A percentile compares a stretch with the other conserved stretches of the same genome.
These are phyloP conservation scores for Muricea muricata DNA, from an alignment of 92 coral and sea anemone genomes.

Conservation along the genomic window DNA sequence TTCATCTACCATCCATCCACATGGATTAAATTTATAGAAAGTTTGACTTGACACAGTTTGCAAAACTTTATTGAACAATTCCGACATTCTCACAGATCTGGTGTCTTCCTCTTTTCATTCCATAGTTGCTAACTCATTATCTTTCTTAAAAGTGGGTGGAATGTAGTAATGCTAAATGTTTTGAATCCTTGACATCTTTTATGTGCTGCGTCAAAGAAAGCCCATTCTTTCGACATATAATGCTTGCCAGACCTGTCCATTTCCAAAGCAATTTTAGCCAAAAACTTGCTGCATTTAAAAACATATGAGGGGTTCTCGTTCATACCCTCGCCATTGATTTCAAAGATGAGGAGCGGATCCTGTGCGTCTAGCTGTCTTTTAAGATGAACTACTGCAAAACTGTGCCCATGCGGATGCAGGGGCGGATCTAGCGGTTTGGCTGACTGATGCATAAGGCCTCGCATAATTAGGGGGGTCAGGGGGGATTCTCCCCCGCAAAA, in stretches of 20 bases:
- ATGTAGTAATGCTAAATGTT: constrained; percentile 3
- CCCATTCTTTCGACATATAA: background rate
- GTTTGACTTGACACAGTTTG: background rate
- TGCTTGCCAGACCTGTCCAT: constrained; percentile 19
- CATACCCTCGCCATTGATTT: constrained; percentile 21
- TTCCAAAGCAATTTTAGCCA: constrained; percentile 22
- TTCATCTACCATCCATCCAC: constrained; percentile 10
- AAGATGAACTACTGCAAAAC: constrained; percentile 29
- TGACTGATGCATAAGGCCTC: no score
- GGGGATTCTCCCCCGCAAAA: no score
- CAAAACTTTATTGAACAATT: constrained; percentile 7
- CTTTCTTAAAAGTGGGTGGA: constrained; percentile 9
- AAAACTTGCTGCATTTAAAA: background rate
- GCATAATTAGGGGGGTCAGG: no score
- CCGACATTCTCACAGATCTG: constrained; percentile 6
- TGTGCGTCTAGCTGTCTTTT: constrained; percentile 18
- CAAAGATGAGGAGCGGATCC: constrained; percentile 20
- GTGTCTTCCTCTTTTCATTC: constrained; percentile 14
- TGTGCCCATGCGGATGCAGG: constrained; percentile 32
- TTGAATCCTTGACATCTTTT: constrained; percentile 4
- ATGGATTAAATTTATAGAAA: constrained; percentile 1
- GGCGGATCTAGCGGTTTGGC: no score
- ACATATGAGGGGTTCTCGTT: constrained; percentile 17
- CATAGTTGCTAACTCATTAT: constrained; percentile 16
- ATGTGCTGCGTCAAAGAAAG: constrained; percentile 1